These are phyloP conservation scores for Turnix velox DNA, from an alignment of 2,113 vertebrate genomes.

Conservation along the genomic window DNA sequence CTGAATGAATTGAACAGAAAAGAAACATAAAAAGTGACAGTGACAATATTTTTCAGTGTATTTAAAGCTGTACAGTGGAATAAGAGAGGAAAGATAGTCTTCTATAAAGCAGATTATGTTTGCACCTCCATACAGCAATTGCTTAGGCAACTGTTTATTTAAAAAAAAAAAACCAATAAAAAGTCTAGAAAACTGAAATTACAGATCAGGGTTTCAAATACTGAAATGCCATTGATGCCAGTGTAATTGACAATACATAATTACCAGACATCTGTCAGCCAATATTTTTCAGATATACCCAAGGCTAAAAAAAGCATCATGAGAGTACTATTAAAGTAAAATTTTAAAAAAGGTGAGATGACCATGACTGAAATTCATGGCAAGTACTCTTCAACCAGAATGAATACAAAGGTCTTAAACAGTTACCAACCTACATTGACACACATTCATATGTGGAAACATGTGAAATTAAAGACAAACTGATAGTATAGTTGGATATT, in stretches of 20 bases:
- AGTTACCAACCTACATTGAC: neutral
- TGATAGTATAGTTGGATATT: neutral
- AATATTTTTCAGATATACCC: neutral
- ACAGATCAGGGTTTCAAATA: neutral
- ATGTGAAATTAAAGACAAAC: neutral
- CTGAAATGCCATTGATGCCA: neutral
- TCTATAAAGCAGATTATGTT: neutral
- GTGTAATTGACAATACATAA: neutral
- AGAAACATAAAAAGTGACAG: neutral
- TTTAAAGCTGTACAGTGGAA: neutral
- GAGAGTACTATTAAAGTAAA: too few species aligned
- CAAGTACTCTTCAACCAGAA: neutral
- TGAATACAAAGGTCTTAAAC: neutral
- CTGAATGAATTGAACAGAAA: neutral
- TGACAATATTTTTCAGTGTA: neutral
- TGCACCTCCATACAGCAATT: neutral
- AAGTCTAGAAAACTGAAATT: neutral
- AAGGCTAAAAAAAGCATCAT: neutral
- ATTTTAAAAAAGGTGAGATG: neutral
- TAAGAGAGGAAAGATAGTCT: neutral
- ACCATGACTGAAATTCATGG: neutral
- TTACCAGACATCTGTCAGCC: neutral
- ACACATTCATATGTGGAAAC: too few species aligned
- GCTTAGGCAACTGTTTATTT: neutral
- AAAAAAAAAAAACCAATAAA: neutral